Conservation (phyloP, 2,888 invertebrate species). For the Apeira syringaria region DNA sequence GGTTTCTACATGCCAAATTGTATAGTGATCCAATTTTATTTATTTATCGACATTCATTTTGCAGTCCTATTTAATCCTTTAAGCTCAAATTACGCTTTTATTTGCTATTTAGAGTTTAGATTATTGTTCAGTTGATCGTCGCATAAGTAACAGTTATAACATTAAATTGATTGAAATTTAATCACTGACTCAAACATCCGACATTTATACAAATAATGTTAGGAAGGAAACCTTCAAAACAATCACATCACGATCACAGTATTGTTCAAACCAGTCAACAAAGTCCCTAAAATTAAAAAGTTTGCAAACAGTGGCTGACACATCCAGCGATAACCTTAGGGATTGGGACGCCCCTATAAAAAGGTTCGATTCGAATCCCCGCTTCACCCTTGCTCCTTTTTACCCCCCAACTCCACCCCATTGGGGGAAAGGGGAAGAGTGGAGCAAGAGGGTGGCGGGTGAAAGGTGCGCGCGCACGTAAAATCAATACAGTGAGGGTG, state of each 20-base stretch:
- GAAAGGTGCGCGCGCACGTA: constrained; percentile 74
- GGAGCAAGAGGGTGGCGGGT: constrained; percentile 32
- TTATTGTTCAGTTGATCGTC: no score
- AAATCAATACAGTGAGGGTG: constrained; percentile 75
- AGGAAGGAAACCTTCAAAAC: constrained; percentile 8
- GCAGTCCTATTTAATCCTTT: no score
- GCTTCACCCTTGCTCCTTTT: constrained; percentile 70
- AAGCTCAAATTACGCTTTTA: no score
- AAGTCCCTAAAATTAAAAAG: constrained; percentile 32
- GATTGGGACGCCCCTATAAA: constrained; percentile 72
- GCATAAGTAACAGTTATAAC: no score
- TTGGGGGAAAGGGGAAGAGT: constrained; percentile 33
- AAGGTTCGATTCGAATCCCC: constrained; percentile 77
- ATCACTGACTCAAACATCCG: no score
- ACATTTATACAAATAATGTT: not conserved
- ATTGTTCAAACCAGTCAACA: not conserved
- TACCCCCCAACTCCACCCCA: constrained; percentile 42
- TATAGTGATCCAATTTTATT: no score
- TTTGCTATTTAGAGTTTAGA: no score
- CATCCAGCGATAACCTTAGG: constrained; percentile 71
- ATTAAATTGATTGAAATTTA: no score
- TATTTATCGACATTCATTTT: no score
- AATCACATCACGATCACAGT: constrained; percentile 4
- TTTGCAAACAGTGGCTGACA: constrained; percentile 50
- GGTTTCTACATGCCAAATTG: no score